Conservation (phyloP, 2,888 invertebrate genomes). For the Tetrapedia diversipes region DNA sequence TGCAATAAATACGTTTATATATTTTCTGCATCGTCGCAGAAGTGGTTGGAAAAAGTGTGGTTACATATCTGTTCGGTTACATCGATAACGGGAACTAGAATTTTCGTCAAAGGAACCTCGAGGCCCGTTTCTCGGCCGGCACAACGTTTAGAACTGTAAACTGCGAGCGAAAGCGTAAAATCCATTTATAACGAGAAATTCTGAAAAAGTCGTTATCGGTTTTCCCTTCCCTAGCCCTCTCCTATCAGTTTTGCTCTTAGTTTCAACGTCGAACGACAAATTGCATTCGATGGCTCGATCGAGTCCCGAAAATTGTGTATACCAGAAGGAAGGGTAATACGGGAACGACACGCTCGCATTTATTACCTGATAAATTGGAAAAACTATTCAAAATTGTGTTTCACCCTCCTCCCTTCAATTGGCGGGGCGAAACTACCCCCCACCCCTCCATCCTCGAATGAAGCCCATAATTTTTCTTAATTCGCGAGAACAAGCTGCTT, state of each 20-base stretch:
- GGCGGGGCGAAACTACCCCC: too few relatives aligned
- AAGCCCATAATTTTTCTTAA: too few relatives aligned
- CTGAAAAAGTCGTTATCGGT: conserved; percentile 55
- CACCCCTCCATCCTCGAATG: too few relatives aligned
- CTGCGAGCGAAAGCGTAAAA: conserved; percentile 32
- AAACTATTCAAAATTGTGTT: neutral
- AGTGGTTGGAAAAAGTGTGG: too few relatives aligned
- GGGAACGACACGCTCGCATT: conserved; percentile 4
- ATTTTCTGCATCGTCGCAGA: too few relatives aligned
- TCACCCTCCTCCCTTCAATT: too few relatives aligned
- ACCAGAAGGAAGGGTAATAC: conserved; percentile 18
- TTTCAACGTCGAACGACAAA: conserved; percentile 49
- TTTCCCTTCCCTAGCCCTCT: conserved; percentile 32
- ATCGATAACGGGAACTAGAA: neutral
- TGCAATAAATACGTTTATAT: too few relatives aligned
- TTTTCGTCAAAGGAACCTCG: neutral
- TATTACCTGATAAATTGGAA: neutral
- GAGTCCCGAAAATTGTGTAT: conserved; percentile 48
- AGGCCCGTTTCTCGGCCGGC: conserved; percentile 13
- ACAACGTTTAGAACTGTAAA: conserved; percentile 30
- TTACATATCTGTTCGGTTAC: neutral
- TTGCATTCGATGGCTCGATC: conserved; percentile 45
- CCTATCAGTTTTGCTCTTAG: conserved; percentile 51
- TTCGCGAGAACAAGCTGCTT: too few relatives aligned
- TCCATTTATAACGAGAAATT: conserved; percentile 55